These are phyloP conservation scores for Melanotaenia parkinsoni DNA, from an alignment of 2,797 vertebrate species.

Conservation along the genomic window DNA sequence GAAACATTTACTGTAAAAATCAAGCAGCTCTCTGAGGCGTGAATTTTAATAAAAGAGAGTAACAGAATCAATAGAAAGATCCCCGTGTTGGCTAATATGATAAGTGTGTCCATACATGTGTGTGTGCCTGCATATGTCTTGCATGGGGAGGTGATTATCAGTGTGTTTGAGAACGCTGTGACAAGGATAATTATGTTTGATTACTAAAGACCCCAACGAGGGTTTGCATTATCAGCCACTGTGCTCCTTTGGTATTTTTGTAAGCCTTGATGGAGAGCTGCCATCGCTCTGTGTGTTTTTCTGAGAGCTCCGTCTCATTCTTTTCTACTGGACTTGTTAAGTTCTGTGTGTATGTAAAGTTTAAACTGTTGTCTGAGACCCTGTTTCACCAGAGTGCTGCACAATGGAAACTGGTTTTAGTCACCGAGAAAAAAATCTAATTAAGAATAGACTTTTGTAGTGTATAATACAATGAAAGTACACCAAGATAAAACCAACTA, in stretches of 20 bases:
- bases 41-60: slow-evolving; percentile 49
- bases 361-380: slow-evolving; percentile 11
- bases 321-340: slow-evolving; percentile 12
- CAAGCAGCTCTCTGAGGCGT: slow-evolving; percentile 34
- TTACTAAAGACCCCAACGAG: slow-evolving; percentile 72
- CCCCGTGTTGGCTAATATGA: slow-evolving; percentile 38
- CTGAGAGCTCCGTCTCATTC: slow-evolving; percentile 34
- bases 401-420: slow-evolving; percentile 11
- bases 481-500: background rate
- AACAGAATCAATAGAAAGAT: slow-evolving; percentile 63
- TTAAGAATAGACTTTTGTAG: slow-evolving; percentile 8
- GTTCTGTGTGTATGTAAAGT: slow-evolving; percentile 21
- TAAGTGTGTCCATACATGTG: slow-evolving; percentile 27
- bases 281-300: slow-evolving; percentile 44
- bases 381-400: background rate
- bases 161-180: slow-evolving; percentile 72
- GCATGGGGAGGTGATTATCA: slow-evolving; percentile 61
- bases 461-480: slow-evolving; percentile 4
- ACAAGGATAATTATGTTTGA: slow-evolving; percentile 78
- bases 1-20: slow-evolving; percentile 44
- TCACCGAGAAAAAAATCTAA: slow-evolving; percentile 24
- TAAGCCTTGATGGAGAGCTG: slow-evolving; percentile 50
- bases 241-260: slow-evolving; percentile 59
- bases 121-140: background rate
- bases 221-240: slow-evolving; percentile 56